A percentile compares a stretch with the other conserved stretches of the same genome.
Conservation (phyloP, 2,113 vertebrate genomes). For the Mus pahari region DNA sequence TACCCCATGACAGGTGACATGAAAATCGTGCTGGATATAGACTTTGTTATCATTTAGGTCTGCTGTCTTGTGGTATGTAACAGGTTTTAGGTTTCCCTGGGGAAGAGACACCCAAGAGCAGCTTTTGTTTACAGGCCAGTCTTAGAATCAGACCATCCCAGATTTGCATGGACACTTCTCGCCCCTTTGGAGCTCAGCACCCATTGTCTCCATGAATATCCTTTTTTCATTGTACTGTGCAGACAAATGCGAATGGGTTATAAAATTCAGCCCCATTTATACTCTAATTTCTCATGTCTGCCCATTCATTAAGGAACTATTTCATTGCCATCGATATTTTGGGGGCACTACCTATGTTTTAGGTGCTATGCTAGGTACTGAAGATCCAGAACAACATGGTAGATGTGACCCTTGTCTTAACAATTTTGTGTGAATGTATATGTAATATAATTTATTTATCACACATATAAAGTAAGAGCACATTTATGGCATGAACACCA, state of each 20-base stretch:
- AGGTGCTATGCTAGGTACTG: neutral
- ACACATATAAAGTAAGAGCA: neutral
- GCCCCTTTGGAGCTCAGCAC: neutral
- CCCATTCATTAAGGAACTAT: constrained; percentile 16
- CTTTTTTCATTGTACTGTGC: neutral
- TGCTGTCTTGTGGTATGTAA: neutral
- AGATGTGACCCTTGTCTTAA: neutral
- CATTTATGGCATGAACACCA: neutral
- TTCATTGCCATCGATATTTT: neutral
- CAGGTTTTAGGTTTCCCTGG: neutral
- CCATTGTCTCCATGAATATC: neutral
- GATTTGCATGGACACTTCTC: neutral
- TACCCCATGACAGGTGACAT: neutral
- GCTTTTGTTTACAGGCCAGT: constrained; percentile 34
- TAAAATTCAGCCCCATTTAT: neutral
- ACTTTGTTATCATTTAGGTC: neutral
- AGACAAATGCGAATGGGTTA: neutral
- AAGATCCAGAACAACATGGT: neutral
- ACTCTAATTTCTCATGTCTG: constrained; percentile 1
- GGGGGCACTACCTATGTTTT: neutral
- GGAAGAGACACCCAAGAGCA: neutral
- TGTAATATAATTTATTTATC: neutral
- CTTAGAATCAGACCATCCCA: neutral
- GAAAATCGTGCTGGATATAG: neutral
- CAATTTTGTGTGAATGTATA: neutral